Percentiles rank a stretch among this genome's conserved stretches.
These are phyloP conservation scores for Dendropsophus ebraccatus DNA, from an alignment of 2,113 vertebrate genomes.

Conservation along the genomic window DNA sequence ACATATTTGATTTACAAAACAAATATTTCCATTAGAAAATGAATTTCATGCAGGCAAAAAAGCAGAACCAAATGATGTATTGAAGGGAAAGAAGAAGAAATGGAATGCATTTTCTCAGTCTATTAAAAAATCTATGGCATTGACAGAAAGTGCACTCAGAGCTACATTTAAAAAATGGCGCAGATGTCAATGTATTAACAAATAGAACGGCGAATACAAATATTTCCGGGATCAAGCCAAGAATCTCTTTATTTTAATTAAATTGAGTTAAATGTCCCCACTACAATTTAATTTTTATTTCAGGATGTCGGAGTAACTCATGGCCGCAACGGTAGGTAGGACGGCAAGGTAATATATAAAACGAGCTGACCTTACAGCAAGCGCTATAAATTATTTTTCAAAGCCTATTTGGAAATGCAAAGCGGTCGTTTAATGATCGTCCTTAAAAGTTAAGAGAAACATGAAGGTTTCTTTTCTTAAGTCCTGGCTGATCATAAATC, in stretches of 20 bases:
- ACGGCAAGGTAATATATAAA: constrained; percentile 74
- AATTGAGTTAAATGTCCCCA: constrained; percentile 85
- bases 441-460: constrained; percentile 61
- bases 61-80: constrained; percentile 99
- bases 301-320: constrained; percentile 76
- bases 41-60: constrained; percentile 99
- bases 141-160: constrained; percentile 90
- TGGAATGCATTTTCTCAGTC: constrained; percentile 99
- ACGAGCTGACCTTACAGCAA: constrained; percentile 77
- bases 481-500: not conserved
- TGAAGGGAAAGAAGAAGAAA: constrained; percentile 99
- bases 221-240: constrained; percentile 88
- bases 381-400: constrained; percentile 67
- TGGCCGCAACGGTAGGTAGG: constrained; percentile 71
- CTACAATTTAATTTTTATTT: constrained; percentile 91
- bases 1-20: constrained; percentile 99
- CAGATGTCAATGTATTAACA: constrained; percentile 89
- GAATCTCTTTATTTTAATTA: constrained; percentile 90
- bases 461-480: constrained; percentile 3
- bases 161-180: constrained; percentile 89
- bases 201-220: constrained; percentile 89
- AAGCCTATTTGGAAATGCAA: constrained; percentile 68
- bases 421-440: constrained; percentile 69
- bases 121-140: constrained; percentile 93
- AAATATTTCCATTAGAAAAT: constrained; percentile 99